Conservation (phyloP, 2,888 invertebrate genomes). For the Dryadula phaetusa region DNA sequence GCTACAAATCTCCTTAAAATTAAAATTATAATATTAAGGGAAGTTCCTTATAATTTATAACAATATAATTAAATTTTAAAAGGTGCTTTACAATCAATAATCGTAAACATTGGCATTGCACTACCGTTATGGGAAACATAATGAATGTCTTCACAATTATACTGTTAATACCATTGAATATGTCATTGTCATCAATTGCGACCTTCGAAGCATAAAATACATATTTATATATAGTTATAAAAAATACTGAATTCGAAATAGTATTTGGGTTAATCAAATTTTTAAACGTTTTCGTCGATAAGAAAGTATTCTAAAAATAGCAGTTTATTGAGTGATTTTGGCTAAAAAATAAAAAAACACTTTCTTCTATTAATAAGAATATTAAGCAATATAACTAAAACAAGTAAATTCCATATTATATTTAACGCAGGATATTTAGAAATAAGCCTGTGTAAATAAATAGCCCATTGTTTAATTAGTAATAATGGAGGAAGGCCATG, state of each 20-base stretch:
- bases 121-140: slow-evolving; percentile 61
- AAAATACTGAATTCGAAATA: neutral
- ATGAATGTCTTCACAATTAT: slow-evolving; percentile 55
- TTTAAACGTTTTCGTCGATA: too few species aligned
- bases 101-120: slow-evolving; percentile 60
- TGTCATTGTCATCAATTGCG: slow-evolving; percentile 45
- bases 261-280: too few species aligned
- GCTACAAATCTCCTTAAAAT: neutral
- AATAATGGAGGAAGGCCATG: slow-evolving; percentile 4
- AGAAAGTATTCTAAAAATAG: too few species aligned
- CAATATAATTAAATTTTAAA: slow-evolving; percentile 33
- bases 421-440: neutral
- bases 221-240: slow-evolving; percentile 25
- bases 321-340: too few species aligned
- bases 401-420: neutral
- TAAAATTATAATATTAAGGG: slow-evolving; percentile 5
- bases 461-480: slow-evolving; percentile 4
- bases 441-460: slow-evolving; percentile 5
- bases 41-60: slow-evolving; percentile 13
- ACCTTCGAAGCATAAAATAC: slow-evolving; percentile 41
- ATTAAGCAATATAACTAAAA: neutral
- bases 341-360: too few species aligned
- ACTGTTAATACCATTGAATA: slow-evolving; percentile 46
- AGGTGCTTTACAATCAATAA: slow-evolving; percentile 46
- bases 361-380: neutral